Evolutionary conservation across 2,797 vertebrate genomes (phyloP).

Genomic region (Prionace glauca): DNA sequence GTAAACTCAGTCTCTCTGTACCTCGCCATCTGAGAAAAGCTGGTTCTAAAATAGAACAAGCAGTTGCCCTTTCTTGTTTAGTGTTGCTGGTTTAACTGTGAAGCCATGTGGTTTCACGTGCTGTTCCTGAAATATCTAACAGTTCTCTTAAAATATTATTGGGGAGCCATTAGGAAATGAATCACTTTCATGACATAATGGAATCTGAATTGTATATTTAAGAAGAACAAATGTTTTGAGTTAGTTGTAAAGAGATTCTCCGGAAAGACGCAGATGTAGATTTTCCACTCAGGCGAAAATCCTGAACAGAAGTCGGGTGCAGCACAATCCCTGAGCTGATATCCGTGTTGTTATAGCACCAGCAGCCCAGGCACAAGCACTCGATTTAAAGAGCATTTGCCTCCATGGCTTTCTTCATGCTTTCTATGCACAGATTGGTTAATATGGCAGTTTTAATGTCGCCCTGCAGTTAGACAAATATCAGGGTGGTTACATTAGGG

Average conservation of each 20-base stretch:
- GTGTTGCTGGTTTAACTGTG: not conserved
- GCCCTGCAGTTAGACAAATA: too few species aligned
- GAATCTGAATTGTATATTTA: not conserved
- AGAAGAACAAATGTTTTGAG: not conserved
- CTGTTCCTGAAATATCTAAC: not conserved
- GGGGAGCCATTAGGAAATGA: not conserved
- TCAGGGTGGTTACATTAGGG: not conserved
- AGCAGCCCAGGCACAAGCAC: not conserved
- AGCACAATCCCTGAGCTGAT: not conserved
- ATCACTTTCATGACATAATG: not conserved
- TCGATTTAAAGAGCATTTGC: too few species aligned
- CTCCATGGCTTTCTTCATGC: not conserved
- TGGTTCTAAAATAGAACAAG: not conserved
- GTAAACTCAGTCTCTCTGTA: not conserved
- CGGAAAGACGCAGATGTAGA: not conserved
- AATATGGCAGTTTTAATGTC: not conserved
- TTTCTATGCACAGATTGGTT: not conserved
- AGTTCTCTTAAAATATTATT: not conserved
- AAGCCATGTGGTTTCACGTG: not conserved
- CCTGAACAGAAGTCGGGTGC: not conserved
- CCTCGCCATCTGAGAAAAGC: not conserved
- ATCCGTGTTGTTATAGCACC: not conserved
- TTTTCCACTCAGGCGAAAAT: not conserved
- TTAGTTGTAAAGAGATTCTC: not conserved
- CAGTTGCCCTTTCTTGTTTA: not conserved